Evolutionary conservation across 1,140 invertebrate genomes (phyloP).

Genomic region (Frieseomelitta varia): DNA sequence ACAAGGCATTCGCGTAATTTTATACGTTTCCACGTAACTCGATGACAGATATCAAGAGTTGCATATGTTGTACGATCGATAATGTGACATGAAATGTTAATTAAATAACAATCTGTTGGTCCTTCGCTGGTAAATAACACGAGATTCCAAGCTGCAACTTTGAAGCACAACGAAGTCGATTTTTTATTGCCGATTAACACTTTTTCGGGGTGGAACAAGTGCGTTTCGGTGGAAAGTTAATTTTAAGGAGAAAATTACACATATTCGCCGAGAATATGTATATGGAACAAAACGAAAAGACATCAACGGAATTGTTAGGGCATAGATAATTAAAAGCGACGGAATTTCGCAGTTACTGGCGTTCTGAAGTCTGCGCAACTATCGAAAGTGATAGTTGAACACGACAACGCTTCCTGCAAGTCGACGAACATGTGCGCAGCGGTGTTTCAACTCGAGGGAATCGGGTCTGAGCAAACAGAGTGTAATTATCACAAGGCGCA

Average conservation of each 20-base stretch:
- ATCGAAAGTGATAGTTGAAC: slow-evolving; percentile 47
- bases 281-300: background rate
- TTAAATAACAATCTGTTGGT: no score
- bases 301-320: background rate
- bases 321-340: slow-evolving; percentile 1
- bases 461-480: slow-evolving; percentile 12
- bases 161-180: no score
- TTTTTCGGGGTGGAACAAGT: no score
- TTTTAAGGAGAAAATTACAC: background rate
- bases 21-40: slow-evolving; percentile 25
- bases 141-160: no score
- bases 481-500: background rate
- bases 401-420: slow-evolving; percentile 38
- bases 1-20: slow-evolving; percentile 37
- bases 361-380: background rate
- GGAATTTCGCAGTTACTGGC: slow-evolving; percentile 26
- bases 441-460: slow-evolving; percentile 14
- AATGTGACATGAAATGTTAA: no score
- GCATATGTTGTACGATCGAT: no score
- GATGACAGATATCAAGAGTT: background rate
- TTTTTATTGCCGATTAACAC: no score
- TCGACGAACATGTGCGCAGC: background rate
- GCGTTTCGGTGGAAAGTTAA: background rate
- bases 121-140: no score
- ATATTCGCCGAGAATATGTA: no score